Evolutionary conservation across 2,888 invertebrate genomes (phyloP).

Genomic region (Eupithecia insigniata): DNA sequence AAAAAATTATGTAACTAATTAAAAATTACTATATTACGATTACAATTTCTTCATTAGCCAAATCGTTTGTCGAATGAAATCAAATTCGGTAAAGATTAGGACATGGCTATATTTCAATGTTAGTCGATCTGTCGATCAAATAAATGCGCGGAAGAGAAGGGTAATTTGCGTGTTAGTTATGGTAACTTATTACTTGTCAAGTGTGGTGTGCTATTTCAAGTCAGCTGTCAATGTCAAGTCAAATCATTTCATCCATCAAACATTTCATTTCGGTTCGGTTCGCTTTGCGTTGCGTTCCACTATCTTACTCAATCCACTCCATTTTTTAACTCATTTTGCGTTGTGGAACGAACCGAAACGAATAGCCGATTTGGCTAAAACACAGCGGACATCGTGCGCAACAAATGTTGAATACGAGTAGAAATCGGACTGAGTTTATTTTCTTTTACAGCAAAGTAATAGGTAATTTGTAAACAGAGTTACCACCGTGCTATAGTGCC

Average conservation of each 20-base stretch:
- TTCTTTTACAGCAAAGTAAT: conserved; percentile 20
- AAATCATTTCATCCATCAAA: not conserved
- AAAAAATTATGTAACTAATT: no score
- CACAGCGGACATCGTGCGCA: conserved; percentile 56
- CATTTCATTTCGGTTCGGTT: conserved; percentile 1
- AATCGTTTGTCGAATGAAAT: no score
- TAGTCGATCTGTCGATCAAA: not conserved
- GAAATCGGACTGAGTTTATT: conserved; percentile 34
- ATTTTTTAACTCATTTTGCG: conserved; percentile 21
- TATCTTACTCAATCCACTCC: conserved; percentile 7
- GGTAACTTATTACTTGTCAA: not conserved
- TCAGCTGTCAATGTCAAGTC: not conserved
- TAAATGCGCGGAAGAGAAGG: not conserved
- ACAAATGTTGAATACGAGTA: conserved; percentile 59
- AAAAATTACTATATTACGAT: no score
- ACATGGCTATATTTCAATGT: no score
- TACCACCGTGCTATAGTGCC: conserved; percentile 47
- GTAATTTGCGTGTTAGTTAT: not conserved
- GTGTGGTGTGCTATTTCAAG: not conserved
- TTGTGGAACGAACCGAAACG: conserved; percentile 48
- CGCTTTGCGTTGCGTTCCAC: conserved; percentile 6
- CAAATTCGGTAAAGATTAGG: no score
- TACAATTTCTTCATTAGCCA: no score
- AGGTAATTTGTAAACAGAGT: conserved; percentile 20
- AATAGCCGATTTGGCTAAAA: conserved; percentile 51